Conservation (phyloP, 2,888 invertebrate species). For the Cheilosia pagana region DNA sequence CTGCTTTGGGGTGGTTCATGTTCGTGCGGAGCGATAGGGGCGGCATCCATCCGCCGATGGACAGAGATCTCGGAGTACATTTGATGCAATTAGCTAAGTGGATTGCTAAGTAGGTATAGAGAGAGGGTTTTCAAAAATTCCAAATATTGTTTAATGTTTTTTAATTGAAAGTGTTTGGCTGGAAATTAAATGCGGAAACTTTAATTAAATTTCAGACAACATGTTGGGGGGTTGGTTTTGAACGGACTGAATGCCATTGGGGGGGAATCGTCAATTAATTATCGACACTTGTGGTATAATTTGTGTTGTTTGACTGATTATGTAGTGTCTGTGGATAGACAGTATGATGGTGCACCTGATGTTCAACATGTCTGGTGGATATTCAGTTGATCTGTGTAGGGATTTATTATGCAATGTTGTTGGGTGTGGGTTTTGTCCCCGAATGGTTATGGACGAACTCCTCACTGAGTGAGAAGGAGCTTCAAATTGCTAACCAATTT, state of each 20-base stretch:
- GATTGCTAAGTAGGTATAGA: conserved; percentile 38
- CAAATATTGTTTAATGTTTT: conserved; percentile 49
- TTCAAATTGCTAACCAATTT: no score
- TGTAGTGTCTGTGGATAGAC: neutral
- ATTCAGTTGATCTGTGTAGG: no score
- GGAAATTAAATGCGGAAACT: conserved; percentile 33
- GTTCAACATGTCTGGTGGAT: no score
- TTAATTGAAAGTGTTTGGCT: conserved; percentile 38
- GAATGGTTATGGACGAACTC: no score
- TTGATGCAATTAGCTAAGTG: conserved; percentile 73
- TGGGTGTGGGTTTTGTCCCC: no score
- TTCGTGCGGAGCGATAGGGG: conserved; percentile 24
- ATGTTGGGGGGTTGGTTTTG: neutral
- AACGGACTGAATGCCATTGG: neutral
- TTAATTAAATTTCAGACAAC: conserved; percentile 55
- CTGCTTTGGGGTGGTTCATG: conserved; percentile 45
- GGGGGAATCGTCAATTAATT: conserved; percentile 42
- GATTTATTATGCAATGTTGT: no score
- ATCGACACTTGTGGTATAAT: conserved; percentile 30
- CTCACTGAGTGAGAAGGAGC: no score
- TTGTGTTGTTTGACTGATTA: conserved; percentile 54
- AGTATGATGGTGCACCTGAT: no score
- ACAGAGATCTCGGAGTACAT: conserved; percentile 62
- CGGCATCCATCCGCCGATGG: conserved; percentile 16
- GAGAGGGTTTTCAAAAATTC: conserved; percentile 30